Conservation (phyloP, 2,888 invertebrate genomes). For the Caenorhabditis virilis region DNA sequence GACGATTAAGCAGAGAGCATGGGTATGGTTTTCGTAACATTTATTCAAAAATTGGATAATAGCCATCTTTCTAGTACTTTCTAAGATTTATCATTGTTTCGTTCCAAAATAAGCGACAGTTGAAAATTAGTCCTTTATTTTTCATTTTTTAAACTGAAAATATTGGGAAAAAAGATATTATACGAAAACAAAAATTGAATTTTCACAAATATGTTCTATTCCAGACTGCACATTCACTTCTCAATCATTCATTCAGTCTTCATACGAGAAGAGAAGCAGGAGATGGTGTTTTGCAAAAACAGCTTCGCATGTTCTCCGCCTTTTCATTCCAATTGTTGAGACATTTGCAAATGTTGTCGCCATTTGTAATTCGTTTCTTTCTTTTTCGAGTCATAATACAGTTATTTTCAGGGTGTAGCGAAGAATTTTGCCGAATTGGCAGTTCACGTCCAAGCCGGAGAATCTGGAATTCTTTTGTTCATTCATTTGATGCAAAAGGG, state of each 20-base stretch:
- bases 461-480: conserved; percentile 65
- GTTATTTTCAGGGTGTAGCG: conserved; percentile 52
- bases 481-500: conserved; percentile 62
- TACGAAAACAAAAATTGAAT: too few relatives aligned
- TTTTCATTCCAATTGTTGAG: conserved; percentile 65
- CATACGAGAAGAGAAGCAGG: conserved; percentile 52
- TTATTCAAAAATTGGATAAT: not conserved
- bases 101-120: too few relatives aligned
- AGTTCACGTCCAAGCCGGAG: conserved; percentile 48
- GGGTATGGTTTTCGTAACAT: not conserved
- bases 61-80: too few relatives aligned
- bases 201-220: not conserved
- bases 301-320: conserved; percentile 56
- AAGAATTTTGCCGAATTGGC: conserved; percentile 63
- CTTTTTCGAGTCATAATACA: not conserved
- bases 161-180: too few relatives aligned
- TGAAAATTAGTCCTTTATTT: too few relatives aligned
- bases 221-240: conserved; percentile 57
- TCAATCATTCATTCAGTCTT: conserved; percentile 60
- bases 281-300: conserved; percentile 45
- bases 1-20: conserved; percentile 36
- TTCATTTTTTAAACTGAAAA: too few relatives aligned
- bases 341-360: conserved; percentile 59
- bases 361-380: conserved; percentile 37
- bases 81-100: too few relatives aligned